phyloP scores from a whole-genome alignment of 1,140 invertebrate genomes.

The Laupala kohalensis region DNA sequence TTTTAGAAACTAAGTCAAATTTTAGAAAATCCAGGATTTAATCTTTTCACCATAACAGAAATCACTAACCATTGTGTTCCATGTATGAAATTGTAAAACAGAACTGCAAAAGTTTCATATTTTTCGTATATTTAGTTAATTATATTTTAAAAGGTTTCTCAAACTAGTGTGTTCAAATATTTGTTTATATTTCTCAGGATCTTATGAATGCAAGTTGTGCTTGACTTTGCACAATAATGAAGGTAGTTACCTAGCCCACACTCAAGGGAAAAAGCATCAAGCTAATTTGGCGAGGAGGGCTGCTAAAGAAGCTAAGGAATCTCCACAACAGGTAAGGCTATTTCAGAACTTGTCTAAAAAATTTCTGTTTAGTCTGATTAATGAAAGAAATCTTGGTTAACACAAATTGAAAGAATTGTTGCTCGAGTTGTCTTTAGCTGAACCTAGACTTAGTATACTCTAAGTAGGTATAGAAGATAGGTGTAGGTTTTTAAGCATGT shows the following conservation, averaged over 20 bases:
- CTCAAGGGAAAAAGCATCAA: constrained; percentile 99
- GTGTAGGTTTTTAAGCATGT: too few relatives aligned
- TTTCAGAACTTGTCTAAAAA: background rate
- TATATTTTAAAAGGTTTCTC: background rate
- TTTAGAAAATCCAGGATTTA: too few relatives aligned
- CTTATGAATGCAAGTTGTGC: constrained; percentile 99
- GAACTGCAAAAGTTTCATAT: background rate
- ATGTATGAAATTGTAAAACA: too few relatives aligned
- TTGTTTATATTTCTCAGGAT: constrained; percentile 42
- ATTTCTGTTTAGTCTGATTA: background rate
- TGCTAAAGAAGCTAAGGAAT: constrained; percentile 97
- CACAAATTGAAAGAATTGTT: too few relatives aligned
- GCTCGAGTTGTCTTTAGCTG: too few relatives aligned
- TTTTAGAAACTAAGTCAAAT: too few relatives aligned
- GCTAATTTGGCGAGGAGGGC: constrained; percentile 94
- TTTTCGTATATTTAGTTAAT: background rate
- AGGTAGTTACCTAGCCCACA: constrained; percentile 97
- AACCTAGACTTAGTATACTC: too few relatives aligned
- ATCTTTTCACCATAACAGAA: too few relatives aligned
- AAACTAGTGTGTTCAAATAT: background rate
- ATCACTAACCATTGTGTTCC: too few relatives aligned
- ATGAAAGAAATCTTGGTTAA: too few relatives aligned
- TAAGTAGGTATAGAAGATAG: too few relatives aligned
- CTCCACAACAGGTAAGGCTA: constrained; percentile 57
- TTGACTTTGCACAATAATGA: constrained; percentile 98